phyloP scores from a whole-genome alignment of 2,888 invertebrate species.

The Dexiosoma caninum region DNA sequence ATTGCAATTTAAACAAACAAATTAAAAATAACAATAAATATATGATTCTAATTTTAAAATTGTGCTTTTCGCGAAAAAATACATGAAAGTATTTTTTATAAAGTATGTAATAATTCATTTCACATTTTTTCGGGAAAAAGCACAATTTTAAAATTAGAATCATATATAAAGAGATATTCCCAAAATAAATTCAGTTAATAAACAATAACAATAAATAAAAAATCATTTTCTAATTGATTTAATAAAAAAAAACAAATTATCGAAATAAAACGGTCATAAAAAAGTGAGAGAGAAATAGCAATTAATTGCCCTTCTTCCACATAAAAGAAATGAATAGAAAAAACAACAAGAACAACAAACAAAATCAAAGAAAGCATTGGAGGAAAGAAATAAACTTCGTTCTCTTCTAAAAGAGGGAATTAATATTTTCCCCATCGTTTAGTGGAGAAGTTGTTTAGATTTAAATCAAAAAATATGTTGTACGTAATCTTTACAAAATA shows the following conservation, averaged over 20 bases:
- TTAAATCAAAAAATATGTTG: background rate
- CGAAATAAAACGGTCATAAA: background rate
- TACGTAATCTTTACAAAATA: slow-evolving; percentile 16
- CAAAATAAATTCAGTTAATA: no score
- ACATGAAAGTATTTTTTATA: no score
- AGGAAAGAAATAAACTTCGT: background rate
- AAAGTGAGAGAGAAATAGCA: background rate
- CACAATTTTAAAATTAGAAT: no score
- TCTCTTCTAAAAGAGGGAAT: background rate
- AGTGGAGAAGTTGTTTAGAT: background rate
- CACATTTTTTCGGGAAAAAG: no score
- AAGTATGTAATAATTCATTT: no score
- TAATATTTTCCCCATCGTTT: no score
- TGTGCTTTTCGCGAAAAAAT: no score
- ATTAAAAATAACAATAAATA: no score
- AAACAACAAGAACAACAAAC: background rate
- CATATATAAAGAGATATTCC: no score
- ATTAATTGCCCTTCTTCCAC: background rate
- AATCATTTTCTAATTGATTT: background rate
- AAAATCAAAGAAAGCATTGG: no score
- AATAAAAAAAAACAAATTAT: background rate
- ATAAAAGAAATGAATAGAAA: background rate
- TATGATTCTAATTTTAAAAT: no score
- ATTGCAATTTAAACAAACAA: background rate
- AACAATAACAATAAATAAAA: no score